phyloP scores from a whole-genome alignment of 2,888 invertebrate species.

The Eristalinus aeneus region DNA sequence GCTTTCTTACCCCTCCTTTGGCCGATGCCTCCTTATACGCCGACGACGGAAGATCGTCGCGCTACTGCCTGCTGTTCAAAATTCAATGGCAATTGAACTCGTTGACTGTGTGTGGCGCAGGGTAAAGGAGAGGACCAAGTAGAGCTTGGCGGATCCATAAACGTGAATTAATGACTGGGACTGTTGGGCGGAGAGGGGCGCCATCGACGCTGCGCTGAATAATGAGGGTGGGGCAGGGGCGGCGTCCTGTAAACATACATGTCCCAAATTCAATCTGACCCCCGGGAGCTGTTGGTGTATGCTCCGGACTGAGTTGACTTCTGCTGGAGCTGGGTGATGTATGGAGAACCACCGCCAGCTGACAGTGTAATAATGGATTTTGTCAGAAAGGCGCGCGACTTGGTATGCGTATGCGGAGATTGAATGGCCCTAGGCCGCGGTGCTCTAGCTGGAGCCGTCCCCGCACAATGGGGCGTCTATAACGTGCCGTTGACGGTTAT shows the following conservation, averaged over 20 bases:
- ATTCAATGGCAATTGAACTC: conserved; percentile 52
- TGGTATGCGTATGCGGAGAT: conserved; percentile 28
- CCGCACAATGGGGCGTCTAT: conserved; percentile 36
- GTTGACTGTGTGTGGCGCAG: not conserved
- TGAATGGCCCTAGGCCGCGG: conserved; percentile 22
- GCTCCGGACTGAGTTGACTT: conserved; percentile 31
- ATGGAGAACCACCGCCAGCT: conserved; percentile 55
- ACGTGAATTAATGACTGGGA: conserved; percentile 62
- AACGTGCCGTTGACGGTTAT: conserved; percentile 64
- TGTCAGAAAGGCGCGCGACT: conserved; percentile 22
- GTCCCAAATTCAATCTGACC: conserved; percentile 71
- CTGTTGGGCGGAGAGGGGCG: conserved; percentile 16
- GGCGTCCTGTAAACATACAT: conserved; percentile 64
- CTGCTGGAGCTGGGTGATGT: conserved; percentile 38
- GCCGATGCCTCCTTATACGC: not conserved
- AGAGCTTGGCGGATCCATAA: conserved; percentile 36
- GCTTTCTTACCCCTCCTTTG: conserved; percentile 63
- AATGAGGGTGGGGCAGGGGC: conserved; percentile 14
- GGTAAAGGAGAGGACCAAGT: not conserved
- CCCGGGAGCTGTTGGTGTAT: conserved; percentile 62
- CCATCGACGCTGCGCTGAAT: not conserved
- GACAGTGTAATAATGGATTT: conserved; percentile 67
- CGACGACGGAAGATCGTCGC: conserved; percentile 32
- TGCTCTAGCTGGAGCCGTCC: not conserved
- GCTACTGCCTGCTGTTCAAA: conserved; percentile 28